A percentile compares a stretch with the other conserved stretches of the same genome.
Conservation (phyloP, 2,113 vertebrate species). For the Aplodontia rufa region DNA sequence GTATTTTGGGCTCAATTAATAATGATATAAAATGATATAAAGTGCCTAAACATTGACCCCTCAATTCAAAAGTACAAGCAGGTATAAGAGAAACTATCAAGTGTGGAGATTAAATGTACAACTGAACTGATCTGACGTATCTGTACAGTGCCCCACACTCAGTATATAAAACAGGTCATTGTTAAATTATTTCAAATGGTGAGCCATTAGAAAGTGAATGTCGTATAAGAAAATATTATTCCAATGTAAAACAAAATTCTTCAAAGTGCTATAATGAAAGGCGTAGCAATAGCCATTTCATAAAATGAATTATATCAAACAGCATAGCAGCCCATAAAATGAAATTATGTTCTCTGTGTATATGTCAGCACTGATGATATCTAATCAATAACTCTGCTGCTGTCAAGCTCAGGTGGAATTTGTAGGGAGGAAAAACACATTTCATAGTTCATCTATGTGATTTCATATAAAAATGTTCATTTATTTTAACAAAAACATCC, state of each 20-base stretch:
- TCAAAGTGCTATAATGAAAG: conserved; percentile 66
- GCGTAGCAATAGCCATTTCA: conserved; percentile 43
- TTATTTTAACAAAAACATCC: conserved; percentile 25
- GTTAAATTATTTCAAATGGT: conserved; percentile 66
- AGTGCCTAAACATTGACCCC: neutral
- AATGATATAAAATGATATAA: neutral
- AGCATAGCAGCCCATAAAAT: conserved; percentile 68
- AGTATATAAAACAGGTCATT: conserved; percentile 50
- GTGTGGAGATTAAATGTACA: conserved; percentile 7
- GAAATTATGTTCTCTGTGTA: conserved; percentile 66
- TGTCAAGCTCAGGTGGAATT: conserved; percentile 67
- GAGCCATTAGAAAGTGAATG: conserved; percentile 59
- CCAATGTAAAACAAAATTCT: conserved; percentile 64
- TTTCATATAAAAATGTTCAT: conserved; percentile 18
- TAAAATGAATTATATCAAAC: conserved; percentile 71
- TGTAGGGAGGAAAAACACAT: conserved; percentile 15
- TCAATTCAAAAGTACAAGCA: neutral
- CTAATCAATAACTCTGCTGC: conserved; percentile 67
- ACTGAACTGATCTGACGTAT: neutral
- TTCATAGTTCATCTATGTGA: neutral
- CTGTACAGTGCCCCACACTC: neutral
- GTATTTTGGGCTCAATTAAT: neutral
- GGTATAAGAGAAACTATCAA: neutral
- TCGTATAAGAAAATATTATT: conserved; percentile 69
- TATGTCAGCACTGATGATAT: conserved; percentile 53